Evolutionary conservation across 2,797 vertebrate species (phyloP), one percentile per base, ranked within the genome.

Genomic region (Dendrocincla tyrannina): DNA sequence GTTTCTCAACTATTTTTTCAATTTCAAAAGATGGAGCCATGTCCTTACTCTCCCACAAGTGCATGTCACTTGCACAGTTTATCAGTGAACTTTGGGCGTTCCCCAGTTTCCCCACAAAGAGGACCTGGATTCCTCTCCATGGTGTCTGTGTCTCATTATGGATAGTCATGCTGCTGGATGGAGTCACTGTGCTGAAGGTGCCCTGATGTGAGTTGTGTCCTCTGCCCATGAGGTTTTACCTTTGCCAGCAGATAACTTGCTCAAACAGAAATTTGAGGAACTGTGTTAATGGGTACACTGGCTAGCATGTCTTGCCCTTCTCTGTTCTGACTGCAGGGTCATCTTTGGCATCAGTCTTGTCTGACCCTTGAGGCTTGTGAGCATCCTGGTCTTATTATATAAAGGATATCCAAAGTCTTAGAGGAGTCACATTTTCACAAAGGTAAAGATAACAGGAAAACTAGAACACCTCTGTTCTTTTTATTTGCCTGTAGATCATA

Each of bases 51-150:
- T 77, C 7, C 30, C 32, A 18, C 0, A 1, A 37, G 7, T 1
- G 2, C 8, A 2, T 0, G 1, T 37, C 12, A 13, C 44, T 76
- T 62, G 24, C 32, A 28, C 13, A 24, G 13, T 3, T 78, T 16
- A 37, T 24, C 3, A 0, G 10, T 39, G 50, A 56, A 32, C 9
- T 64, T 32, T 0, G 2, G 2, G 16, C 4, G 6, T 19, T 70
- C 23, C n/a, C 10, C 32, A 32, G 14, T 67, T 81, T 85, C 42
- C 30, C 63, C 32, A n/a, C 25, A 66, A 32, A 73, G 23, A 17
- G 16, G 35, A 39, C 37, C 10, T 49, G 25, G 41, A 27, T 64
- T 33, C 44, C n/a, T 13, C 35, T 60, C 17, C 25, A 2, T 23
- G 25, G 7, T 62, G 2, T 27, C 16, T 33, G 24, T 13, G 12